Conservation (phyloP, 2,888 invertebrate species). For the Phragmatobia fuliginosa region DNA sequence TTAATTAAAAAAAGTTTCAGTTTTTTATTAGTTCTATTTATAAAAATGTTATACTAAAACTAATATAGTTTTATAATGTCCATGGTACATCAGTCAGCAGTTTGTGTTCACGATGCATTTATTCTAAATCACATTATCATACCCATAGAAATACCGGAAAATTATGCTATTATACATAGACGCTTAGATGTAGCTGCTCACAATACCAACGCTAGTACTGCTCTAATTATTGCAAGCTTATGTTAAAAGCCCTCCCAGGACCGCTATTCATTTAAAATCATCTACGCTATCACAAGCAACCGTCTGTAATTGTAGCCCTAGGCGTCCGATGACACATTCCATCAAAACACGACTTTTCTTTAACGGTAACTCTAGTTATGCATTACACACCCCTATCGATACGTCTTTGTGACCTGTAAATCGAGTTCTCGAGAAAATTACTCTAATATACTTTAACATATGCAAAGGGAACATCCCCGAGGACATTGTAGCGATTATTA, state of each 20-base stretch:
- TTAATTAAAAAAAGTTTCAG: no score
- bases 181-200: neutral
- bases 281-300: conserved; percentile 61
- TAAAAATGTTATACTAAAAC: no score
- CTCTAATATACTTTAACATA: conserved; percentile 76
- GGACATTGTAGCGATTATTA: conserved; percentile 76
- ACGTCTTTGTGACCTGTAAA: conserved; percentile 78
- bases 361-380: conserved; percentile 57
- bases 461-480: conserved; percentile 78
- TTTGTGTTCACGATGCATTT: no score
- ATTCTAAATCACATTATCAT: no score
- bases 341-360: conserved; percentile 68
- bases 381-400: conserved; percentile 63
- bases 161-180: no score
- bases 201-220: conserved; percentile 41
- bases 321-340: conserved; percentile 81
- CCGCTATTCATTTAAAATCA: conserved; percentile 76
- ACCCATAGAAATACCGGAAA: no score
- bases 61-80: no score
- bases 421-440: conserved; percentile 79
- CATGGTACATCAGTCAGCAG: no score
- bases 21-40: no score
- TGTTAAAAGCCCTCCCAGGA: conserved; percentile 68
- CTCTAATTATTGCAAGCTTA: conserved; percentile 66
- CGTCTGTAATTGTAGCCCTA: conserved; percentile 73